A percentile compares a stretch with the other conserved stretches of the same genome.
Evolutionary conservation across 2,113 vertebrate species (phyloP).

Genomic region (Pteruthius melanotis): DNA sequence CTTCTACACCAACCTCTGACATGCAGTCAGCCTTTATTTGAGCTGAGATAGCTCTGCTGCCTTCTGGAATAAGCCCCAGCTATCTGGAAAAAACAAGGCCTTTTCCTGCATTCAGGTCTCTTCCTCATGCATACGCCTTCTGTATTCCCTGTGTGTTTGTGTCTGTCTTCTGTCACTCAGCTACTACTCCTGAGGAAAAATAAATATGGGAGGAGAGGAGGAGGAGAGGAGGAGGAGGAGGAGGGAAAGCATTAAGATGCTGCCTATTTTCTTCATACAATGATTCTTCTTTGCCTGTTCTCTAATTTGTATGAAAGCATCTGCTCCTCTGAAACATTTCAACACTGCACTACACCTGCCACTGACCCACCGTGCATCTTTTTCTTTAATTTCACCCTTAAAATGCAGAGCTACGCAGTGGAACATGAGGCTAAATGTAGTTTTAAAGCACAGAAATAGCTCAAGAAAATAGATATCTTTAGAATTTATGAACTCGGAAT

Average conservation of each 20-base stretch:
- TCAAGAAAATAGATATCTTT: not conserved
- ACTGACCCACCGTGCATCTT: not conserved
- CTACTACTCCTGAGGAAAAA: not conserved
- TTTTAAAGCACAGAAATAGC: not conserved
- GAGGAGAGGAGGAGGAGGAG: not conserved
- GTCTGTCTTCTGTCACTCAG: not conserved
- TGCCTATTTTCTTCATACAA: not conserved
- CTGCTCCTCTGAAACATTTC: not conserved
- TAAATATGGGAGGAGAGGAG: not conserved
- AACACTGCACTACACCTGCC: not conserved
- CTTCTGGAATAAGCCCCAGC: not conserved
- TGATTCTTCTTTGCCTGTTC: not conserved
- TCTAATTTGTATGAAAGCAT: not conserved
- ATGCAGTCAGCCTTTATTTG: not conserved
- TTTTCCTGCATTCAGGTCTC: not conserved
- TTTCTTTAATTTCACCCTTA: not conserved
- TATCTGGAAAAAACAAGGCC: not conserved
- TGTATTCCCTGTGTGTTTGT: accelerated
- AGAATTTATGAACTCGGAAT: not conserved
- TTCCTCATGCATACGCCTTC: accelerated
- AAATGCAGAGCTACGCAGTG: not conserved
- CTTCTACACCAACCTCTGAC: not conserved
- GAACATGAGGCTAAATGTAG: not conserved
- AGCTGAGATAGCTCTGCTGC: not conserved
- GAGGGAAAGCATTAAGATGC: not conserved